These are phyloP conservation scores for Ondatra zibethicus DNA, from an alignment of 2,113 vertebrate species.

Conservation along the genomic window DNA sequence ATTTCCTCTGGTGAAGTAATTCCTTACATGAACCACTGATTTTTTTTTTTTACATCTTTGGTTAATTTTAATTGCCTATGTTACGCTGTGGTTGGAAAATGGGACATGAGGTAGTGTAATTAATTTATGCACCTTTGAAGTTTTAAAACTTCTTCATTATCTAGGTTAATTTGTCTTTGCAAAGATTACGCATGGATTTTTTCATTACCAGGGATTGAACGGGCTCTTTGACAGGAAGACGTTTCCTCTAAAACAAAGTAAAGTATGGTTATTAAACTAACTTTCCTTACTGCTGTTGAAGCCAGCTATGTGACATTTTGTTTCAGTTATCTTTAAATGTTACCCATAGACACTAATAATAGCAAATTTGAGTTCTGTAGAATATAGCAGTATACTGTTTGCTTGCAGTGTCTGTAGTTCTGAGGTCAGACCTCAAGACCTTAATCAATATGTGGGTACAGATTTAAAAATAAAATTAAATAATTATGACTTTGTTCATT, in stretches of 20 bases:
- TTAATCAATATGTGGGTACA: background rate
- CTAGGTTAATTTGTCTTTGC: background rate
- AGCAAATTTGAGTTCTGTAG: background rate
- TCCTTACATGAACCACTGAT: background rate
- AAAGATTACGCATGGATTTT: background rate
- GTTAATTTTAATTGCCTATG: conserved; percentile 53
- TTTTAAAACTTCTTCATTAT: conserved; percentile 17
- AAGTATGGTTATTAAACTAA: background rate
- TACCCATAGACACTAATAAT: background rate
- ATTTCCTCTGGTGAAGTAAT: conserved; percentile 56
- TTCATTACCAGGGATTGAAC: background rate
- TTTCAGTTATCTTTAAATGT: background rate
- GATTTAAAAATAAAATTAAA: background rate
- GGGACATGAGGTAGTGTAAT: background rate
- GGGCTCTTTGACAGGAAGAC: background rate
- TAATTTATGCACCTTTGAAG: background rate
- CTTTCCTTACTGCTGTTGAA: background rate
- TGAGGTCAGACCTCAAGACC: too few species aligned
- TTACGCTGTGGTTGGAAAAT: conserved; percentile 34
- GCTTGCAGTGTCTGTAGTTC: too few species aligned
- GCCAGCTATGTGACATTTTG: background rate
- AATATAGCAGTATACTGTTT: background rate
- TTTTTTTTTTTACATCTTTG: background rate
- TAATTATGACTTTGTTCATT: background rate
- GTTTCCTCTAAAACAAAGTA: background rate